A percentile compares a stretch with the other conserved stretches of the same genome.
phyloP scores from a whole-genome alignment of 2,113 vertebrate species.

The Zingel zingel region DNA sequence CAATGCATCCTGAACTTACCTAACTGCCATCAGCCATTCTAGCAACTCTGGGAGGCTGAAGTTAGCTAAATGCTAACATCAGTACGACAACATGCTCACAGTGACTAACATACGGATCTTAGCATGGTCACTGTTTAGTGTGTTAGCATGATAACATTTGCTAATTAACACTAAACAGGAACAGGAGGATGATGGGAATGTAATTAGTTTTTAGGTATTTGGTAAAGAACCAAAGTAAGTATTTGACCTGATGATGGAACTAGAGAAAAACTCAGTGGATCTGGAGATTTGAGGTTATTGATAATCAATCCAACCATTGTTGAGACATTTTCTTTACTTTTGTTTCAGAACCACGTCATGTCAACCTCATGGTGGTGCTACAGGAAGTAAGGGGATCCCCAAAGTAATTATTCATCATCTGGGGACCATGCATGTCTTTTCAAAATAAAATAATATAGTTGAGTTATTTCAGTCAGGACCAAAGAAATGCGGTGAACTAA shows the following conservation, averaged over 20 bases:
- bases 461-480: constrained; percentile 5
- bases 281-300: not conserved
- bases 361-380: not conserved
- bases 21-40: not conserved
- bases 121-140: too few species aligned
- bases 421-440: not conserved
- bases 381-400: not conserved
- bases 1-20: not conserved
- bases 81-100: too few species aligned
- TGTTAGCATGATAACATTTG: too few species aligned
- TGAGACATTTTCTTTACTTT: not conserved
- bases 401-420: not conserved
- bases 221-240: too few species aligned
- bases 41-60: not conserved
- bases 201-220: too few species aligned
- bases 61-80: too few species aligned
- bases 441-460: not conserved
- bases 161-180: too few species aligned
- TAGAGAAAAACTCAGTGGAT: not conserved
- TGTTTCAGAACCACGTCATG: not conserved
- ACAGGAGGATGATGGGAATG: too few species aligned
- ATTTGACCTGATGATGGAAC: not conserved
- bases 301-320: not conserved
- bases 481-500: not conserved
- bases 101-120: too few species aligned